Evolutionary conservation across 2,888 invertebrate genomes (phyloP), one percentile per base, ranked within the genome.

Genomic region (Eilema depressum): DNA sequence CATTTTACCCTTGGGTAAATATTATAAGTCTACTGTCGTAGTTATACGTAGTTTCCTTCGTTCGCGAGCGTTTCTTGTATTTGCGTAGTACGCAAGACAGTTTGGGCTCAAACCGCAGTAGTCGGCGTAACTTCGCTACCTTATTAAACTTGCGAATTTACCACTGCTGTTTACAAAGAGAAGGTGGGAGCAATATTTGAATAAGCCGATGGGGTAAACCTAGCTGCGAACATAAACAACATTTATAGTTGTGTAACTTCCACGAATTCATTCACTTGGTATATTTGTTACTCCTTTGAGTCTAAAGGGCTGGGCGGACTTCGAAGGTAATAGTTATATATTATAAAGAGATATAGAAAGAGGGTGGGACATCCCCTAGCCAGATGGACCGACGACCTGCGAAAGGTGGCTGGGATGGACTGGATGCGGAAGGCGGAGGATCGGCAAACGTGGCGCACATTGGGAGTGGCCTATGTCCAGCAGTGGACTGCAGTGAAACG

Each of bases 101-200:
- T 37, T 59, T 60, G 11, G 67, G 41, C 41, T 30, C 53, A 10
- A 61, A 67, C 61, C 67, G 20, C 67, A 61, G 25, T n/a, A 41
- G 26, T 23, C 47, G 41, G 28, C 64, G 41, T 20, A 65, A 60
- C 63, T 64, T 68, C 33, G 63, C 59, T 66, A 70, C 74, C 76
- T 76, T 70, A 78, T 79, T 68, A 79, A 80, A 67, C 78, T 69
- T 68, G 80, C 68, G 76, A 80, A 74, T 80, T 74, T 74, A n/a
- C 37, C 66, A 69, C 60, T 53, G 4, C 70, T 80, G 73, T 80
- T 80, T 79, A 77, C 70, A 28, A 57, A 28, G 69, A 66, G 69
- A 64, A 73, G n/a, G 64, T 28, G 28, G 30, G 28, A 14, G 30
- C 14, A 23, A 30, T 30, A 56, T 56, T 64, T 30, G 64, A 20